Percentiles rank a stretch among this genome's conserved stretches.
Evolutionary conservation across 2,797 vertebrate species (phyloP).

Genomic region (Astyanax mexicanus): DNA sequence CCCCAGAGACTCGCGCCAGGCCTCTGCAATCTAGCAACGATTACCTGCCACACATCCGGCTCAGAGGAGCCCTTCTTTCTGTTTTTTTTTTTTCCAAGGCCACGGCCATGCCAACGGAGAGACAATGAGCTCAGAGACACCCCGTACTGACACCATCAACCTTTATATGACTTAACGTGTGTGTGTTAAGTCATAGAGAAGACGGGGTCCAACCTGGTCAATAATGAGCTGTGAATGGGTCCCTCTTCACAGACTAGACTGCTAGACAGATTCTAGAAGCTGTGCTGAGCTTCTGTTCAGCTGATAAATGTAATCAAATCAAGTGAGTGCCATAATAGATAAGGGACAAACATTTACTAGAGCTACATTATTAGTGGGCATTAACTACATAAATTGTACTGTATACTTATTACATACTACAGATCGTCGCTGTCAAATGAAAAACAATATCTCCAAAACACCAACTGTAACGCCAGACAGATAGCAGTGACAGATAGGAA

Average conservation of each 20-base stretch:
- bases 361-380: too few species aligned
- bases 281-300: background rate
- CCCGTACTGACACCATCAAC: conserved; percentile 19
- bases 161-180: conserved; percentile 13
- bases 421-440: too few species aligned
- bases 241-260: background rate
- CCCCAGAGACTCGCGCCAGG: conserved; percentile 42
- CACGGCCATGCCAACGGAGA: conserved; percentile 7
- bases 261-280: too few species aligned
- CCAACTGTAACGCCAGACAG: too few species aligned
- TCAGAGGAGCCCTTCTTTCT: background rate
- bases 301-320: too few species aligned
- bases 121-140: conserved; percentile 7
- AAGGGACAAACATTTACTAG: background rate
- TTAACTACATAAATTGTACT: too few species aligned
- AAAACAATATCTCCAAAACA: too few species aligned
- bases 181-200: conserved; percentile 8
- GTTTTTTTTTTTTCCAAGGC: background rate
- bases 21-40: conserved; percentile 31
- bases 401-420: too few species aligned
- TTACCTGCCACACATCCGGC: conserved; percentile 16
- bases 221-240: background rate
- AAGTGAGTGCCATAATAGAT: background rate
- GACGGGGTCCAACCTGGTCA: background rate
- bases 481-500: too few species aligned